Evolutionary conservation across 2,113 vertebrate species (phyloP).

Genomic region (Edolisoma coerulescens): DNA sequence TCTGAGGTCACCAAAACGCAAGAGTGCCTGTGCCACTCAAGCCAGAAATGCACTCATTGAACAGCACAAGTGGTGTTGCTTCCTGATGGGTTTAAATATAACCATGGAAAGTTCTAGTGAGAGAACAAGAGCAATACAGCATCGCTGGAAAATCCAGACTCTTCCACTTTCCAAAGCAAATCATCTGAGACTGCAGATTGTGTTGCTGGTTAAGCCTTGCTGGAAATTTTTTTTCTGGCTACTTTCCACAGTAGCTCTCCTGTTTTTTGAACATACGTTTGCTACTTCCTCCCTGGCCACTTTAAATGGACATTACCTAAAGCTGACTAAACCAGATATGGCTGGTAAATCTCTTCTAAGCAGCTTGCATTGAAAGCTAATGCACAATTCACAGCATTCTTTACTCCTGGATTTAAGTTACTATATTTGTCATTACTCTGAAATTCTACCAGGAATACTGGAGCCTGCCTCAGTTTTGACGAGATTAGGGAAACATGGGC

Average conservation of each 20-base stretch:
- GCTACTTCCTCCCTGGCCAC: not conserved
- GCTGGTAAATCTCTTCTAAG: constrained; percentile 34
- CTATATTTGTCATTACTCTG: not conserved
- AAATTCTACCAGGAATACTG: not conserved
- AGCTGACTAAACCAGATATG: constrained; percentile 44
- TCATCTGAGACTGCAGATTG: not conserved
- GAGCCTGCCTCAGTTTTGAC: not conserved
- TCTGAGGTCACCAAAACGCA: not conserved
- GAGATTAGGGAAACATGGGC: not conserved
- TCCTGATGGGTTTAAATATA: not conserved
- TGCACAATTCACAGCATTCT: not conserved
- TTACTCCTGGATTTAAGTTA: not conserved
- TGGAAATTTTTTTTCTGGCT: not conserved
- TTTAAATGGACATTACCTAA: constrained; percentile 20
- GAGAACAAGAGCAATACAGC: not conserved
- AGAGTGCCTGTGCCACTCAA: not conserved
- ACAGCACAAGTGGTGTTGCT: not conserved
- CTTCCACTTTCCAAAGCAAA: not conserved
- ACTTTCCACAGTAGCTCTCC: not conserved
- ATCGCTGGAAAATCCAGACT: not conserved
- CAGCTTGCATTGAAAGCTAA: constrained; percentile 12
- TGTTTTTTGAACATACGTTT: not conserved
- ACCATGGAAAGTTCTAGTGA: not conserved
- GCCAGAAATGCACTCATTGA: not conserved
- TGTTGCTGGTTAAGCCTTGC: not conserved